phyloP scores from a whole-genome alignment of 2,888 invertebrate genomes.

The Amblyjoppa proteus region DNA sequence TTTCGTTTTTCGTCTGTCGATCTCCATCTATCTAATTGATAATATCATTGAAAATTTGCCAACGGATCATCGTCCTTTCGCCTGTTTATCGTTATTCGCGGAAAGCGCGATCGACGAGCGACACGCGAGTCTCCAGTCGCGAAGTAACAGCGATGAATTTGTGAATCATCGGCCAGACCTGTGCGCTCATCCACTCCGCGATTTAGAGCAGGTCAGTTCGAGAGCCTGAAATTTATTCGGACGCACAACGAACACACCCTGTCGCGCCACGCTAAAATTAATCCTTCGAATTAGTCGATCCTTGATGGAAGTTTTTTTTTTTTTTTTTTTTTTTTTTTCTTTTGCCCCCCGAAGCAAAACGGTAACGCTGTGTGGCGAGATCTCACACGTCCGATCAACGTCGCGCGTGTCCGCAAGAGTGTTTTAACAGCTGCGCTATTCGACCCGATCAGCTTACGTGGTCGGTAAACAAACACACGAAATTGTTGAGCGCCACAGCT shows the following conservation, averaged over 20 bases:
- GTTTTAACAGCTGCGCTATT: slow-evolving; percentile 57
- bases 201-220: slow-evolving; percentile 67
- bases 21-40: not conserved
- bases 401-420: slow-evolving; percentile 21
- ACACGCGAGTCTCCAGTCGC: slow-evolving; percentile 4
- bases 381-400: slow-evolving; percentile 7
- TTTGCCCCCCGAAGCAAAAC: slow-evolving; percentile 21
- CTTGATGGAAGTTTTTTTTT: not conserved
- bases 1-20: not conserved
- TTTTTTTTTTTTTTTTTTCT: not conserved
- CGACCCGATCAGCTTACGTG: slow-evolving; percentile 36
- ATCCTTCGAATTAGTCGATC: slow-evolving; percentile 1
- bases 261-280: not conserved
- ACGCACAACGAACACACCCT: not conserved
- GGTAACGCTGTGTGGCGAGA: slow-evolving; percentile 15
- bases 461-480: slow-evolving; percentile 14
- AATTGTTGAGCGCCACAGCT: slow-evolving; percentile 30
- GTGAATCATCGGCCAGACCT: slow-evolving; percentile 55
- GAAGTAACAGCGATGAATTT: slow-evolving; percentile 15
- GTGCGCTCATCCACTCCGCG: slow-evolving; percentile 60
- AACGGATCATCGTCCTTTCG: not conserved
- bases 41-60: not conserved
- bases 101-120: slow-evolving; percentile 45
- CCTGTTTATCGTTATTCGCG: not conserved
- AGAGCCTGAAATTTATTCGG: not conserved